A percentile compares a stretch with the other conserved stretches of the same genome.
These are phyloP conservation scores for Tubulanus polymorphus DNA, from an alignment of 2,888 invertebrate genomes.

Conservation along the genomic window DNA sequence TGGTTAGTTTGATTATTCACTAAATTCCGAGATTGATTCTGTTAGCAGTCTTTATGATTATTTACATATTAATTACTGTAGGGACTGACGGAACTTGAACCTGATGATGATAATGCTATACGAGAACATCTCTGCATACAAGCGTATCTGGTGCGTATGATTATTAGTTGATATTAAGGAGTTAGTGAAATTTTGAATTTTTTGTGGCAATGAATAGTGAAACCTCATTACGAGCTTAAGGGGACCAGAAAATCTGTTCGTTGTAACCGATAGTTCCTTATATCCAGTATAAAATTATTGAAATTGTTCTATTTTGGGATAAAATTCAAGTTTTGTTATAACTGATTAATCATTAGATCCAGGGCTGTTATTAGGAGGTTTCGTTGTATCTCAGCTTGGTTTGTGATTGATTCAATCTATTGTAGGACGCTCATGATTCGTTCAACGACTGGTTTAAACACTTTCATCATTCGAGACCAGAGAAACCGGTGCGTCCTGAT, in stretches of 20 bases:
- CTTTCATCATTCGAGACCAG: slow-evolving; percentile 74
- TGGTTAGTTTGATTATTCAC: background rate
- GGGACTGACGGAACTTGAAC: slow-evolving; percentile 54
- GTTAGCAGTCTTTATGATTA: background rate
- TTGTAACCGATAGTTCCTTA: no score
- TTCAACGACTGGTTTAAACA: slow-evolving; percentile 87
- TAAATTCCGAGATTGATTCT: background rate
- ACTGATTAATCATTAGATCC: no score
- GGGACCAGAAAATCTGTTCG: no score
- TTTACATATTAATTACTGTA: slow-evolving; percentile 36
- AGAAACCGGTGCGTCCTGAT: slow-evolving; percentile 35
- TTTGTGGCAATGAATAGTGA: no score
- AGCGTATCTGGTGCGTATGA: slow-evolving; percentile 69
- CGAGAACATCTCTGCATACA: slow-evolving; percentile 84
- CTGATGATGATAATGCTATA: slow-evolving; percentile 59
- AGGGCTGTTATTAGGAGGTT: no score
- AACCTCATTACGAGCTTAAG: no score
- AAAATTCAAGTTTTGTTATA: no score
- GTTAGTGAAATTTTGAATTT: no score
- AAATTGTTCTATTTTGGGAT: background rate
- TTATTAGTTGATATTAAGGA: no score
- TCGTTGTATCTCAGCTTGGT: background rate
- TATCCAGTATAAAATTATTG: no score
- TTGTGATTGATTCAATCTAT: slow-evolving; percentile 4
- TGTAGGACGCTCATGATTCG: slow-evolving; percentile 74